Conservation (phyloP, 1,140 invertebrate species). For the Drosophila pseudoobscura region DNA sequence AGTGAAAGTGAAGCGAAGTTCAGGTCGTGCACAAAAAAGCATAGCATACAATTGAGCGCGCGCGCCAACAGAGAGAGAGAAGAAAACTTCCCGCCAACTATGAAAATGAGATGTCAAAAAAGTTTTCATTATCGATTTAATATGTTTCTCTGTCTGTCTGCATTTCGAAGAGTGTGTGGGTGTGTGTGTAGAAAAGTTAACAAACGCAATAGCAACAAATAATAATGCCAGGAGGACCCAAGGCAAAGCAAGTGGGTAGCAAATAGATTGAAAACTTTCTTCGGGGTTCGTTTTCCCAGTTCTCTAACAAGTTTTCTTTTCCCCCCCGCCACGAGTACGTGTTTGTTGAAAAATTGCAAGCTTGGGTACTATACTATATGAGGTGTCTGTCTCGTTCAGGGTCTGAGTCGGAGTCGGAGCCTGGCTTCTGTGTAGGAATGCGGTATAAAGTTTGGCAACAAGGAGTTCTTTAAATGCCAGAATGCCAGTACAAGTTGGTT, state of each 20-base stretch:
- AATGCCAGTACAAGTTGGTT: too few relatives aligned
- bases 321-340: constrained; percentile 15
- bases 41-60: constrained; percentile 60
- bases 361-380: constrained; percentile 48
- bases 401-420: constrained; percentile 1
- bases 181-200: constrained; percentile 32
- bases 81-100: constrained; percentile 69
- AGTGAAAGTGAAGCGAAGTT: constrained; percentile 38
- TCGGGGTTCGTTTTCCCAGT: constrained; percentile 32
- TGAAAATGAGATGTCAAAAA: constrained; percentile 82
- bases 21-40: constrained; percentile 22
- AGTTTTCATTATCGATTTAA: constrained; percentile 82
- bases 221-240: constrained; percentile 42
- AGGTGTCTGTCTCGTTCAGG: constrained; percentile 26
- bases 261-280: constrained; percentile 63
- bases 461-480: constrained; percentile 2
- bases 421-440: not conserved
- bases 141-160: constrained; percentile 34
- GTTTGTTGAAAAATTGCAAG: constrained; percentile 56
- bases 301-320: constrained; percentile 37
- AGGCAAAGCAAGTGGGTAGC: constrained; percentile 43
- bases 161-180: constrained; percentile 1
- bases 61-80: constrained; percentile 19
- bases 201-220: constrained; percentile 65
- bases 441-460: constrained; percentile 1